Evolutionary conservation across 2,797 vertebrate genomes (phyloP).

Genomic region (Pempheris klunzingeri): DNA sequence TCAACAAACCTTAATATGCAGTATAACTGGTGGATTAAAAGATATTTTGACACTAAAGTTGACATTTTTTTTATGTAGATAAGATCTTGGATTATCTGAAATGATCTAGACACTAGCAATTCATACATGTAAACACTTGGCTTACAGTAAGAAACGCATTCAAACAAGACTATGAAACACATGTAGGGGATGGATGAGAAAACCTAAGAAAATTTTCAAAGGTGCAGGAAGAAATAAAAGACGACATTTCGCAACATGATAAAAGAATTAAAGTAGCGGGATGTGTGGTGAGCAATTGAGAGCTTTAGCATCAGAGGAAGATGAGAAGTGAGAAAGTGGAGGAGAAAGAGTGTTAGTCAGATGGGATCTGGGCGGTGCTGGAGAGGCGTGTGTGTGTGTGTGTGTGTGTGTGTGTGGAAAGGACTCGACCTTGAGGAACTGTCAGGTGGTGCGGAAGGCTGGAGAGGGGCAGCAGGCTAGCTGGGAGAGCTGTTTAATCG

Average conservation of each 20-base stretch:
- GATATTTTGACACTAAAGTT: slow-evolving; percentile 18
- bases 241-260: too few species aligned
- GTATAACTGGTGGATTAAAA: slow-evolving; percentile 14
- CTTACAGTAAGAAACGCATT: background rate
- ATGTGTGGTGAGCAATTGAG: background rate
- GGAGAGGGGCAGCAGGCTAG: slow-evolving; percentile 54
- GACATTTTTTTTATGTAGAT: background rate
- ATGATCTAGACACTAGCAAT: background rate
- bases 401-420: slow-evolving; percentile 8
- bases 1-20: slow-evolving; percentile 6
- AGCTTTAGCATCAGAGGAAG: slow-evolving; percentile 1
- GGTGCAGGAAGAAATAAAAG: background rate
- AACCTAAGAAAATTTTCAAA: background rate
- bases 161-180: background rate
- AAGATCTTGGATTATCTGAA: slow-evolving; percentile 20
- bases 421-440: slow-evolving; percentile 65
- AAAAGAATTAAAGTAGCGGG: slow-evolving; percentile 14
- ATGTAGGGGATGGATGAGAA: background rate
- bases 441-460: slow-evolving; percentile 52
- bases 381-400: slow-evolving; percentile 21
- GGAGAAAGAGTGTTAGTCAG: slow-evolving; percentile 33
- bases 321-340: slow-evolving; percentile 14
- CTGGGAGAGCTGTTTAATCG: slow-evolving; percentile 64
- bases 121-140: background rate
- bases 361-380: slow-evolving; percentile 25